A percentile compares a stretch with the other conserved stretches of the same genome.
Evolutionary conservation across 2,797 vertebrate genomes (phyloP).

Genomic region (Liparis tanakae): DNA sequence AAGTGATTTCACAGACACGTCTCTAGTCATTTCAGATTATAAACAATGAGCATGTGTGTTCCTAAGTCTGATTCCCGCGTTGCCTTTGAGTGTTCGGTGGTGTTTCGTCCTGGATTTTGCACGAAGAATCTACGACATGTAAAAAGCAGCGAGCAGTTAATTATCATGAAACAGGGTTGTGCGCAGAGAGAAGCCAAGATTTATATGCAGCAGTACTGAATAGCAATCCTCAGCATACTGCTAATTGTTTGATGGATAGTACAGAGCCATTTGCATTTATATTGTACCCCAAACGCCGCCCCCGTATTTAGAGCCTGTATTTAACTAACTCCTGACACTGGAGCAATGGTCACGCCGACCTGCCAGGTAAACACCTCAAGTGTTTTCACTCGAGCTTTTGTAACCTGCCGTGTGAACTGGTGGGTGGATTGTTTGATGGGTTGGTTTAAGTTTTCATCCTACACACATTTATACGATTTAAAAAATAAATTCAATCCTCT

Average conservation of each 20-base stretch:
- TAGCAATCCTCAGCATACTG: conserved; percentile 73
- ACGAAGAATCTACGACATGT: conserved; percentile 46
- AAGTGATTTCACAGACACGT: conserved; percentile 65
- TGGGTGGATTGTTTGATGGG: conserved; percentile 48
- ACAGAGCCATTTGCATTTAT: conserved; percentile 78
- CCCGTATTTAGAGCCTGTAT: conserved; percentile 73
- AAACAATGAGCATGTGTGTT: conserved; percentile 30
- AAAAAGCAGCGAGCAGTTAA: conserved; percentile 58
- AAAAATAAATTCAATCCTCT: not conserved
- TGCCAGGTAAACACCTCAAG: conserved; percentile 39
- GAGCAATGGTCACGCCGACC: conserved; percentile 59
- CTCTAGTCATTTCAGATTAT: conserved; percentile 53
- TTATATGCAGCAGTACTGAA: conserved; percentile 69
- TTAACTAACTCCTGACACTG: conserved; percentile 72
- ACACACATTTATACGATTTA: not conserved
- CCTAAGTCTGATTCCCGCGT: conserved; percentile 24
- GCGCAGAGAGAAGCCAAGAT: conserved; percentile 52
- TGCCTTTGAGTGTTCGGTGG: conserved; percentile 18
- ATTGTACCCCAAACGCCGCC: conserved; percentile 72
- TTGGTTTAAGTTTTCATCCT: conserved; percentile 11
- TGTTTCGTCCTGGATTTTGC: conserved; percentile 34
- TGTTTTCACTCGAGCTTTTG: conserved; percentile 41
- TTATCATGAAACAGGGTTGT: conserved; percentile 60
- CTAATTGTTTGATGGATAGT: conserved; percentile 84
- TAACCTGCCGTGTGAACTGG: conserved; percentile 24